phyloP scores from a whole-genome alignment of 92 coral and sea anemone genomes.

The Montipora capitata region DNA sequence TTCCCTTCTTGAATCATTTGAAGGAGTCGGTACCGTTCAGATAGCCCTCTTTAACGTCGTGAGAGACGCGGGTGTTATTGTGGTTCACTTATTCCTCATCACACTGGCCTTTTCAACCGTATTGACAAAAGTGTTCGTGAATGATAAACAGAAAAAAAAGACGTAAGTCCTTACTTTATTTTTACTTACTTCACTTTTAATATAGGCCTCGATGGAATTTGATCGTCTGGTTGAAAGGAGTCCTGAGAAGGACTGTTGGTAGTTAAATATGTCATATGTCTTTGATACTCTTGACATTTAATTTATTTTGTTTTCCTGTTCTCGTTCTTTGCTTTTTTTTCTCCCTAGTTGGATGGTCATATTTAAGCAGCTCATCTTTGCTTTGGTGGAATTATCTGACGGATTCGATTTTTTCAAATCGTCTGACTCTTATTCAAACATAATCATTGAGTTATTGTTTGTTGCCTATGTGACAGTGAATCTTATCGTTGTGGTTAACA shows the following conservation, averaged over 20 bases:
- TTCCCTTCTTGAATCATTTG: conserved; percentile 34
- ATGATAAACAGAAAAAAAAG: background rate
- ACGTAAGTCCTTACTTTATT: background rate
- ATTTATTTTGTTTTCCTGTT: background rate
- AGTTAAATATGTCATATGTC: too few species aligned
- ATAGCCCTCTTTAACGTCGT: conserved; percentile 39
- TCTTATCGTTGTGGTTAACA: background rate
- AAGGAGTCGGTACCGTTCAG: conserved; percentile 45
- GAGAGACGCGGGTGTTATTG: conserved; percentile 7
- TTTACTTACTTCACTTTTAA: background rate
- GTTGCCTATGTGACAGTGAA: background rate
- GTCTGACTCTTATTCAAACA: background rate
- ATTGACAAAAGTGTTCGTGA: conserved; percentile 45
- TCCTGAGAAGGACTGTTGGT: background rate
- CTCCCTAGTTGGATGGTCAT: background rate
- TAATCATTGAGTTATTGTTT: background rate
- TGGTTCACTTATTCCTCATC: conserved; percentile 32
- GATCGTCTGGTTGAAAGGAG: too few species aligned
- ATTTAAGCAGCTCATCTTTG: background rate
- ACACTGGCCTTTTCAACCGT: conserved; percentile 50
- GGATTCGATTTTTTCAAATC: background rate
- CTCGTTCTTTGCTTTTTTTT: background rate
- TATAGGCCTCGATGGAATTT: too few species aligned
- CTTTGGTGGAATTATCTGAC: background rate
- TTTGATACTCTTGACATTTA: too few species aligned